Evolutionary conservation across 2,113 vertebrate species (phyloP).

Genomic region (Oriolus oriolus): DNA sequence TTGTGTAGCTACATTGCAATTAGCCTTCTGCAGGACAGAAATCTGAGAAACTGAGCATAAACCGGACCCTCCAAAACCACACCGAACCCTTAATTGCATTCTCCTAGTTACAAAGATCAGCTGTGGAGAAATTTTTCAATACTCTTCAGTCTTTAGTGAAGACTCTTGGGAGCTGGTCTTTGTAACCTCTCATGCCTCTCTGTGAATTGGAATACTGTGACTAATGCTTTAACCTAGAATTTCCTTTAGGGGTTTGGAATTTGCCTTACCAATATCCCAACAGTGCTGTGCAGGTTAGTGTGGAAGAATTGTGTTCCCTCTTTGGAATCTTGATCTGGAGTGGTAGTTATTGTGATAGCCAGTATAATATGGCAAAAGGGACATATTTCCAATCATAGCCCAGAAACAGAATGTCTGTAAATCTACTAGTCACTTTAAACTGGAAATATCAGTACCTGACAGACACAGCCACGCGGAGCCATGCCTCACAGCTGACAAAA

Average conservation of each 20-base stretch:
- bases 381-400: rapidly evolving
- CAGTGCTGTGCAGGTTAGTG: rapidly evolving
- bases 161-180: neutral
- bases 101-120: neutral
- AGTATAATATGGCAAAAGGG: neutral
- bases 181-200: neutral
- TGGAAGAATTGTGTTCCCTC: neutral
- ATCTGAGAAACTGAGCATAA: neutral
- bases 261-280: neutral
- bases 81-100: neutral
- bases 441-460: neutral
- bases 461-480: neutral
- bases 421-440: neutral
- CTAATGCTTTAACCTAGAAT: neutral
- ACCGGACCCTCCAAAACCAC: no score
- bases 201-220: neutral
- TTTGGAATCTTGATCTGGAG: neutral
- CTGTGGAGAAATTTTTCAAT: neutral
- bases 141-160: neutral
- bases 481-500: neutral
- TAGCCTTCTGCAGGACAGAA: neutral
- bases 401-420: neutral
- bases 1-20: neutral
- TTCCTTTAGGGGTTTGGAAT: neutral
- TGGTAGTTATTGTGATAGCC: neutral